Evolutionary conservation across 2,797 vertebrate species (phyloP).

Genomic region (Kryptolebias ocellatus): DNA sequence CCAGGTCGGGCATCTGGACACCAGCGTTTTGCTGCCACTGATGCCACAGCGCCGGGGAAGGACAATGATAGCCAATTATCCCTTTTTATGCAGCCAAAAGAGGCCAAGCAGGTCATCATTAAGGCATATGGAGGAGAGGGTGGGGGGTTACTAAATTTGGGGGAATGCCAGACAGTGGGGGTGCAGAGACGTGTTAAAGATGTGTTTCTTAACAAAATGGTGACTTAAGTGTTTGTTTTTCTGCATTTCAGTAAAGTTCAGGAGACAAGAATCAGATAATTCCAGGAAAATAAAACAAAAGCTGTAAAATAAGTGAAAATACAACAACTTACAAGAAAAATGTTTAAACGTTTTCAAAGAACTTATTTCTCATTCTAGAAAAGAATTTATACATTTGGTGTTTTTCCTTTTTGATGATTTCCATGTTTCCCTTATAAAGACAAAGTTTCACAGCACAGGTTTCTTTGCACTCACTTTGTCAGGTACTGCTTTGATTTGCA

Average conservation of each 20-base stretch:
- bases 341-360: too few relatives aligned
- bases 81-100: constrained; percentile 73
- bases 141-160: neutral
- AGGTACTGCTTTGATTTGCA: too few relatives aligned
- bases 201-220: neutral
- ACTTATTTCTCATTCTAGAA: too few relatives aligned
- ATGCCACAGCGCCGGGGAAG: constrained; percentile 55
- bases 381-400: too few relatives aligned
- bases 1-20: constrained; percentile 86
- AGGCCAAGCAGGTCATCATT: constrained; percentile 74
- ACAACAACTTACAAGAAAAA: too few relatives aligned
- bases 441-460: too few relatives aligned
- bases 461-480: too few relatives aligned
- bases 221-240: neutral
- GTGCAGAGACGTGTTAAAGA: constrained; percentile 18
- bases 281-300: neutral
- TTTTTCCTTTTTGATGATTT: too few relatives aligned
- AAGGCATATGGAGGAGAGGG: constrained; percentile 49
- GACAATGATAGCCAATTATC: constrained; percentile 83
- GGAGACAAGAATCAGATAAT: neutral
- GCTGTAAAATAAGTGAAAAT: neutral
- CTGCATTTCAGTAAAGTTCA: neutral
- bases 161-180: constrained; percentile 38
- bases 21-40: constrained; percentile 78
- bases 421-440: too few relatives aligned